Base-by-base conservation (phyloP, 2,888 invertebrate species). In the Campaea margaritaria region DNA sequence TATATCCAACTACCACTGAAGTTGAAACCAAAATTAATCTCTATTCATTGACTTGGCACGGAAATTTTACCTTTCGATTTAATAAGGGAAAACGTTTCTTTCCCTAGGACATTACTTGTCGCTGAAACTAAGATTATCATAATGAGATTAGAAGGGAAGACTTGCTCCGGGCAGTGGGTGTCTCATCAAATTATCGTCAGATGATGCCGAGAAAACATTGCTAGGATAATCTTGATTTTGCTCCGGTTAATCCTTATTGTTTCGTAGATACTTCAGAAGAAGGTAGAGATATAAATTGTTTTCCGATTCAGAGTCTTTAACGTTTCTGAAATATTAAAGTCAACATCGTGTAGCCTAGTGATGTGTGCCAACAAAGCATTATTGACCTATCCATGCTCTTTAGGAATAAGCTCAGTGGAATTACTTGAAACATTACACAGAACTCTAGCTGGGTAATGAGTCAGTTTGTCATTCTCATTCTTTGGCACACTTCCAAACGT, bases 401-500 rank as follows among this genome's bases (percentile, higher is more conserved):
- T 5, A 10, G 15, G 12, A 36, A 44, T 39, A 39, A 14, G 34
- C 16, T n/a, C n/a, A 11, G 42, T 36, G 47, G 11, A 43, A 27
- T 47, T 38, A 34, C 48, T 54, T 31, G 36, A 59, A 45, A 43
- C 16, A 28, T 59, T 52, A 58, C 48, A 48, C 49, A 49, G 11
- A 52, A 47, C 11, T 58, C n/a, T 38, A 12, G 45, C 54, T 1
- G 34, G 34, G 39, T 52, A 34, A 28, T 47, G 51, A 60, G 60
- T 68, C 58, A 63, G 69, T 70, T 64, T 73, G 75, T 75, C 72
- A 71, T 74, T 59, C 62, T 75, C 72, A 71, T 74, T 59, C 62
- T 61, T 69, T 78, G 77, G 78, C 77, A 45, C 45, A 31, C 55
- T 56, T 71, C 77, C 78, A 77, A 76, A 68, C 64, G 34, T 41